Conservation (phyloP, 2,113 vertebrate genomes). For the Atrichornis clamosus region DNA sequence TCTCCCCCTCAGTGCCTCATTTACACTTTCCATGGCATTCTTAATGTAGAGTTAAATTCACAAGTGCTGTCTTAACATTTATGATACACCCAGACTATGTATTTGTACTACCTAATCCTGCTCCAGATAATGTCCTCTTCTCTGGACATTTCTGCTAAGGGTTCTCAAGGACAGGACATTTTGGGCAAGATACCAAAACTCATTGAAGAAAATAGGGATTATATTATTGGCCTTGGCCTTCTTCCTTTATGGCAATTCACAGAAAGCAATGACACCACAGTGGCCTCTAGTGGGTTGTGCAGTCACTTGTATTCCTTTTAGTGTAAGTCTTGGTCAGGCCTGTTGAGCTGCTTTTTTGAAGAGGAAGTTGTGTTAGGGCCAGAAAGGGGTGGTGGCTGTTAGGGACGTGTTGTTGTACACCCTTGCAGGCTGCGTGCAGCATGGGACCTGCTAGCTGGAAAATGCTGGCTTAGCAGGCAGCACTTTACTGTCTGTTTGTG, state of each 20-base stretch:
- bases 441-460: not conserved
- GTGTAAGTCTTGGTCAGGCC: not conserved
- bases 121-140: not conserved
- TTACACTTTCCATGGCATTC: not conserved
- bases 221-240: not conserved
- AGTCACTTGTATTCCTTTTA: not conserved
- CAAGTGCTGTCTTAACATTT: not conserved
- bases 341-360: not conserved
- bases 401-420: not conserved
- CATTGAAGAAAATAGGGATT: not conserved
- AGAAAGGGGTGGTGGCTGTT: not conserved
- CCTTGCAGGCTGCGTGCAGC: not conserved
- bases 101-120: not conserved
- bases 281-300: conserved; percentile 1
- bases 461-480: not conserved
- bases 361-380: not conserved
- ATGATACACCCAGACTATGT: fast-evolving
- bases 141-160: not conserved
- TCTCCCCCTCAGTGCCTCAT: not conserved
- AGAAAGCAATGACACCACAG: not conserved
- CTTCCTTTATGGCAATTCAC: not conserved
- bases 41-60: not conserved
- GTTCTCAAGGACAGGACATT: not conserved
- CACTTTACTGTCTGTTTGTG: not conserved
- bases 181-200: not conserved